Conservation (phyloP, 2,888 invertebrate species). For the Drosophila suboccidentalis region DNA sequence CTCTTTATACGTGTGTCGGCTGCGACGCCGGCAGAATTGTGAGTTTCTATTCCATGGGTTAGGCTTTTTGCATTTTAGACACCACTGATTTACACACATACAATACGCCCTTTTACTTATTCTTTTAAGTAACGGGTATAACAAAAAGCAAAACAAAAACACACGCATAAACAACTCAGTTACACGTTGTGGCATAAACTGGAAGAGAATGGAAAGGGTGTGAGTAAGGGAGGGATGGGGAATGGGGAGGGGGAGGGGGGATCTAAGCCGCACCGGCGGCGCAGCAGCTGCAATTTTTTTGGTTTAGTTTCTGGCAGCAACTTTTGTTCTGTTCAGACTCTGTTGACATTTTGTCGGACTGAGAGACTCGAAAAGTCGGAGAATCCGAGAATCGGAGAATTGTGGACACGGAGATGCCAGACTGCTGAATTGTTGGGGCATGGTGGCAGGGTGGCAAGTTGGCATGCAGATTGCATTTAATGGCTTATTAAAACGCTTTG, state of each 20-base stretch:
- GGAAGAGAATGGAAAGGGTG: no score
- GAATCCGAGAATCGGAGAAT: neutral
- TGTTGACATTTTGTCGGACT: constrained; percentile 43
- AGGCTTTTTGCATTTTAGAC: neutral
- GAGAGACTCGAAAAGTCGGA: neutral
- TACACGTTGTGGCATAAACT: constrained; percentile 57
- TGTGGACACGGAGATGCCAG: neutral
- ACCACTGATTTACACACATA: no score
- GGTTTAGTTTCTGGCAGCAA: constrained; percentile 28
- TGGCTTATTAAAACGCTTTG: constrained; percentile 70
- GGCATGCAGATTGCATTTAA: constrained; percentile 56
- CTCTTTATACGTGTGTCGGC: no score
- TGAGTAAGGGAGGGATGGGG: neutral
- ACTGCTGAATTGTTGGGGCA: neutral
- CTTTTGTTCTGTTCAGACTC: constrained; percentile 49
- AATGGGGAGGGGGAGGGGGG: neutral
- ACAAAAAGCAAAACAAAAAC: constrained; percentile 40
- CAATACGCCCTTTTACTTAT: no score
- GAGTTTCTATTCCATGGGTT: no score
- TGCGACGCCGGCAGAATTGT: no score
- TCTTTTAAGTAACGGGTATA: neutral
- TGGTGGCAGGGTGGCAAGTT: neutral
- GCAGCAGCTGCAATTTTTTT: constrained; percentile 50
- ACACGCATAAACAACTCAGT: constrained; percentile 79
- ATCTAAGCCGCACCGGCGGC: constrained; percentile 38